Percentiles rank a stretch among this genome's conserved stretches.
Conservation (phyloP, 2,797 vertebrate genomes). For the Nasua narica region DNA sequence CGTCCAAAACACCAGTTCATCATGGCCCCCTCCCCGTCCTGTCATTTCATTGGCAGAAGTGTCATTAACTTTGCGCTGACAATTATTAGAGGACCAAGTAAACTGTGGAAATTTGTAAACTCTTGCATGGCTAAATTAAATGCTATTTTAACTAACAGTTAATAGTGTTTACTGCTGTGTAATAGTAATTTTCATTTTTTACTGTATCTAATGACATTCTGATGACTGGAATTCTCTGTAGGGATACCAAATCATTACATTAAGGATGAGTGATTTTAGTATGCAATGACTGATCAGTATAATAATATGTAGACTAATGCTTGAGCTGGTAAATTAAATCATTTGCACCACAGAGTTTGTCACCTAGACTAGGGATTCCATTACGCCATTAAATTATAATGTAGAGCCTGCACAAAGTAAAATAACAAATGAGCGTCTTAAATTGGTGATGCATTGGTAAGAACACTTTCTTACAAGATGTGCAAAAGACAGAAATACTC, state of each 20-base stretch:
- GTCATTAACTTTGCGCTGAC: conserved; percentile 79
- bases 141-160: conserved; percentile 91
- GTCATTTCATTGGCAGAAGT: conserved; percentile 67
- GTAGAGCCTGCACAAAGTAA: conserved; percentile 82
- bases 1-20: background rate
- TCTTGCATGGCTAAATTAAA: conserved; percentile 88
- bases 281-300: conserved; percentile 88
- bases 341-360: conserved; percentile 85
- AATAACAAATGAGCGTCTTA: conserved; percentile 78
- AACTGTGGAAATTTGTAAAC: conserved; percentile 86
- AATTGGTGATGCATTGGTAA: conserved; percentile 71
- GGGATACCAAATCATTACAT: conserved; percentile 90
- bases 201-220: conserved; percentile 92
- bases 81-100: conserved; percentile 84
- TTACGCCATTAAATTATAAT: conserved; percentile 80
- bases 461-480: conserved; percentile 57
- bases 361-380: conserved; percentile 82
- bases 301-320: conserved; percentile 86
- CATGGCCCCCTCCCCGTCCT: background rate
- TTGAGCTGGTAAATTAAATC: conserved; percentile 87
- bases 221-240: conserved; percentile 90
- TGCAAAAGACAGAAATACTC: background rate
- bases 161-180: conserved; percentile 91
- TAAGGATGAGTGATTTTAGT: conserved; percentile 91
- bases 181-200: conserved; percentile 91